A percentile compares a stretch with the other conserved stretches of the same genome.
phyloP scores from a whole-genome alignment of 2,113 vertebrate species.

The Sylvilagus bachmani region DNA sequence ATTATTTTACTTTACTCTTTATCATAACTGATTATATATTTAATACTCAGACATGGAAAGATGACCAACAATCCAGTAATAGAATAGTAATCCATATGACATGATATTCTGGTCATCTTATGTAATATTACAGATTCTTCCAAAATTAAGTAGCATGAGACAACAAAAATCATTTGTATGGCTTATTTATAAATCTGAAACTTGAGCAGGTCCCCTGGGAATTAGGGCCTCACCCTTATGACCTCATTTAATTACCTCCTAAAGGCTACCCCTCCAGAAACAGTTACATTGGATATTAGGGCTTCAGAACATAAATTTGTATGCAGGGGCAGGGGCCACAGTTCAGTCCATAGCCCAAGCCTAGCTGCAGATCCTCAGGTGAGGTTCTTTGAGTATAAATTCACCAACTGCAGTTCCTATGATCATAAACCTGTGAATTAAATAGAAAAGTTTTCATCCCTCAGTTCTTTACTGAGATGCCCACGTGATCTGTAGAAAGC shows the following conservation, averaged over 20 bases:
- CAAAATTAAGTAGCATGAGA: not conserved
- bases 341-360: not conserved
- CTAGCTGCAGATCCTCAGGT: not conserved
- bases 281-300: not conserved
- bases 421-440: not conserved
- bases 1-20: not conserved
- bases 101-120: not conserved
- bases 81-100: not conserved
- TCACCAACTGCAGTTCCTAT: not conserved
- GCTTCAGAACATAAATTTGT: not conserved
- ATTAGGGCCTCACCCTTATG: not conserved
- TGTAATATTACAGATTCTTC: not conserved
- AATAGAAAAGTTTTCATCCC: not conserved
- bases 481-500: too few species aligned
- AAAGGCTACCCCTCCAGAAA: not conserved
- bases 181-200: not conserved
- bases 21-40: not conserved
- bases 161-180: not conserved
- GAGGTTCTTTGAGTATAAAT: not conserved
- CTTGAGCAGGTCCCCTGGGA: not conserved
- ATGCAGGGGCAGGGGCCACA: not conserved
- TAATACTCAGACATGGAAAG: not conserved
- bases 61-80: not conserved
- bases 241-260: not conserved
- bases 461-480: too few species aligned